Evolutionary conservation across 2,888 invertebrate species (phyloP).

Genomic region (Orchesellides sinensis): DNA sequence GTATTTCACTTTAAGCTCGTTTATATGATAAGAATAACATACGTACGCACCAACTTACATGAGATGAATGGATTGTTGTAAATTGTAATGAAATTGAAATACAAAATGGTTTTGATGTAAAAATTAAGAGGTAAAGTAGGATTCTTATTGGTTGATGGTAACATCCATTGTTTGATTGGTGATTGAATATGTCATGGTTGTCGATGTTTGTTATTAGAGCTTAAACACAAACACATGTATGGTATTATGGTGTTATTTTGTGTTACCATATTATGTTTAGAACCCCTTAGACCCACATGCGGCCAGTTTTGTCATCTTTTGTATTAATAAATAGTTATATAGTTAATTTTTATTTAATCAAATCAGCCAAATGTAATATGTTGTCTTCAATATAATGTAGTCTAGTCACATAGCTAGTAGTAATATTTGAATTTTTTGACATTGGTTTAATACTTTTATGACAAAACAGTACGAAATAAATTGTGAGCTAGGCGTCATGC

Average conservation of each 20-base stretch:
- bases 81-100: not conserved
- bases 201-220: constrained; percentile 28
- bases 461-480: constrained; percentile 11
- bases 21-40: not conserved
- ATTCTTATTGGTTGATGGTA: not conserved
- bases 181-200: constrained; percentile 33
- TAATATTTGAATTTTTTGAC: constrained; percentile 20
- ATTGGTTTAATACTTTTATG: constrained; percentile 25
- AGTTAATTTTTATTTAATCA: not conserved
- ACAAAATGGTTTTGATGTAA: not conserved
- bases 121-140: not conserved
- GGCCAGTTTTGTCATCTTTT: constrained; percentile 32
- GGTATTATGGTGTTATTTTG: constrained; percentile 16
- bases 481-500: constrained; percentile 58
- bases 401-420: constrained; percentile 21
- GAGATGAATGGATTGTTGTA: not conserved
- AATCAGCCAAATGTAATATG: constrained; percentile 36
- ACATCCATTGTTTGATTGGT: constrained; percentile 8
- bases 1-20: not conserved
- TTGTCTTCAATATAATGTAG: constrained; percentile 25
- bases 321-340: not conserved
- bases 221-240: constrained; percentile 11
- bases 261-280: constrained; percentile 8
- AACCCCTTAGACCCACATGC: not conserved
- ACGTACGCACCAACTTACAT: not conserved